Conservation (phyloP, 2,888 invertebrate species). For the Athrips mouffetella region DNA sequence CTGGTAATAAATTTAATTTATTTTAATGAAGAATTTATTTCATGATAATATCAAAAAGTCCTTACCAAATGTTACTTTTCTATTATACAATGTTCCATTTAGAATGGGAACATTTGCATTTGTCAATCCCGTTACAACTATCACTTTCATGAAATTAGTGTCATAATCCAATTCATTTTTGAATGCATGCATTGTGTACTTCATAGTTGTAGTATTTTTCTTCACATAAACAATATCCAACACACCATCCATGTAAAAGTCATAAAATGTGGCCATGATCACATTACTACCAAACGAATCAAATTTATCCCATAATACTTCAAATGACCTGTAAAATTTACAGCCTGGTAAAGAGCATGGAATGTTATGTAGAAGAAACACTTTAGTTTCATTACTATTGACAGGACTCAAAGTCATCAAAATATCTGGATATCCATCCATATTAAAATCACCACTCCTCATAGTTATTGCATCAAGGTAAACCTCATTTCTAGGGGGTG, state of each 20-base stretch:
- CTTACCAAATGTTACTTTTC: slow-evolving; percentile 87
- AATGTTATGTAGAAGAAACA: slow-evolving; percentile 89
- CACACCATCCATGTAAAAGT: slow-evolving; percentile 96
- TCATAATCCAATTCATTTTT: slow-evolving; percentile 94
- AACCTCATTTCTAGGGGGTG: slow-evolving; percentile 69
- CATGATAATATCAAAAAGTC: slow-evolving; percentile 11
- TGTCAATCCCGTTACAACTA: slow-evolving; percentile 91
- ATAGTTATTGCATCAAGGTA: slow-evolving; percentile 89
- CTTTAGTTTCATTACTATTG: slow-evolving; percentile 71
- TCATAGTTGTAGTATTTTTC: slow-evolving; percentile 62
- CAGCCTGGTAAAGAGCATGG: slow-evolving; percentile 82
- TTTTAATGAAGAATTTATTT: background rate
- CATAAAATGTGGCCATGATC: slow-evolving; percentile 93
- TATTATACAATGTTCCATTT: slow-evolving; percentile 85
- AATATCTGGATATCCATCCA: slow-evolving; percentile 97
- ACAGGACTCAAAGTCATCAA: slow-evolving; percentile 83
- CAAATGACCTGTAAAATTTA: slow-evolving; percentile 85
- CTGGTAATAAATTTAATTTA: background rate
- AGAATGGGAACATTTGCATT: slow-evolving; percentile 84
- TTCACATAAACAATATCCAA: slow-evolving; percentile 90
- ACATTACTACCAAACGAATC: slow-evolving; percentile 84
- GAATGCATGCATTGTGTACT: slow-evolving; percentile 85
- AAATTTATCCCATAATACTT: slow-evolving; percentile 86
- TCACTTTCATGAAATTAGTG: slow-evolving; percentile 96
- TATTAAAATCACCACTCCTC: slow-evolving; percentile 94